phyloP scores from a whole-genome alignment of 2,113 vertebrate species.

The Peromyscus polionotus region DNA sequence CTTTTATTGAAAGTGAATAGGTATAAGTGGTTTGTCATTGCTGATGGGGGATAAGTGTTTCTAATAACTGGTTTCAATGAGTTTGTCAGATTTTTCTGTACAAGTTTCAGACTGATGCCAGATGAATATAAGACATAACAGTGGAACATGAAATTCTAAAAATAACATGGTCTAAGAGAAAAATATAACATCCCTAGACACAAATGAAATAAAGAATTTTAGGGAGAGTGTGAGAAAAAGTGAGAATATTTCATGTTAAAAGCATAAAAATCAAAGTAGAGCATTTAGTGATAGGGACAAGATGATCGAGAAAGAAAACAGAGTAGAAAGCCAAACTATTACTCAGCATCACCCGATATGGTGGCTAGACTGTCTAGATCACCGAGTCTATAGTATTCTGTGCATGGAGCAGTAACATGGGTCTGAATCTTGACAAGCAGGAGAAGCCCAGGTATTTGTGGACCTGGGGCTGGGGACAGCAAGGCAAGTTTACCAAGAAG shows the following conservation, averaged over 20 bases:
- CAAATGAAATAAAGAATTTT: background rate
- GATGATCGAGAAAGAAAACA: background rate
- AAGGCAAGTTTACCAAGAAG: conserved; percentile 64
- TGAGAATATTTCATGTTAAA: conserved; percentile 26
- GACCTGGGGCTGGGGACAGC: background rate
- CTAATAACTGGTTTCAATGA: background rate
- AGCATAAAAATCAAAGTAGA: conserved; percentile 2
- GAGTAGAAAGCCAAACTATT: background rate
- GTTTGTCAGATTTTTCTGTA: background rate
- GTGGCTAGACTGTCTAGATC: background rate
- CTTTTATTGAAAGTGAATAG: background rate
- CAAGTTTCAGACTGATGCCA: conserved; percentile 9
- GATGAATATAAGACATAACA: background rate
- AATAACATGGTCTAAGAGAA: background rate
- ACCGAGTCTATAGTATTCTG: background rate
- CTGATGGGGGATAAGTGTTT: conserved; percentile 6
- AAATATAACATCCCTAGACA: background rate
- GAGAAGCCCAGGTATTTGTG: conserved; percentile 52
- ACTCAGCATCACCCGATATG: background rate
- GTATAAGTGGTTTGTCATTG: background rate
- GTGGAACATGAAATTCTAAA: conserved; percentile 30
- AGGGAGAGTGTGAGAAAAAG: conserved; percentile 11
- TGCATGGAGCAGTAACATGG: background rate
- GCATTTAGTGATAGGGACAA: background rate
- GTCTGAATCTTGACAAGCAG: conserved; percentile 4